Evolutionary conservation across 2,888 invertebrate species (phyloP).

Genomic region (Rhyacophila evoluta): DNA sequence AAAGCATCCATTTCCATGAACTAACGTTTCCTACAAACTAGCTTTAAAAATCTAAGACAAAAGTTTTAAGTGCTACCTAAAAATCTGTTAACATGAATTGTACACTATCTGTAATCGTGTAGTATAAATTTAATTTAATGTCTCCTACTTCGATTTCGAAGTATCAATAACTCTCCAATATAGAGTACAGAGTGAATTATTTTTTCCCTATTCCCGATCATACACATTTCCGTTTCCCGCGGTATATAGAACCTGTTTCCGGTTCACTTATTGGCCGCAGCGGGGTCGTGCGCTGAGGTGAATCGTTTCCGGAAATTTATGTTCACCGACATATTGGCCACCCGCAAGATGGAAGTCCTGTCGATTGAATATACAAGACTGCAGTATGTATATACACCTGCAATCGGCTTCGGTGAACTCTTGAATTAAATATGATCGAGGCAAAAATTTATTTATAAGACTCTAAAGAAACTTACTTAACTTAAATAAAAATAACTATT

Average conservation of each 20-base stretch:
- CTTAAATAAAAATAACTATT: too few relatives aligned
- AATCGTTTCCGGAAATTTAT: constrained; percentile 22
- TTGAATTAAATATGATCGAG: not conserved
- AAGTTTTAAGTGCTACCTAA: too few relatives aligned
- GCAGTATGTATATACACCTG: not conserved
- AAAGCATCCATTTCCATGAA: too few relatives aligned
- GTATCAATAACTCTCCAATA: not conserved
- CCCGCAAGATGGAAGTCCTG: not conserved
- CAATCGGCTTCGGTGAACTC: not conserved
- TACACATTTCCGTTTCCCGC: constrained; percentile 6
- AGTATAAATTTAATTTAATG: too few relatives aligned
- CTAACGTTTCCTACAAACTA: too few relatives aligned
- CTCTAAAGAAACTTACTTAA: too few relatives aligned
- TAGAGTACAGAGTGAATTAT: not conserved
- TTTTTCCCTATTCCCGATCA: not conserved
- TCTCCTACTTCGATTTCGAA: too few relatives aligned
- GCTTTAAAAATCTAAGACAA: too few relatives aligned
- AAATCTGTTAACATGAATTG: too few relatives aligned
- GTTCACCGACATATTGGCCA: constrained; percentile 8
- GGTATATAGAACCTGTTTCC: not conserved
- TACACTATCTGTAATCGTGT: too few relatives aligned
- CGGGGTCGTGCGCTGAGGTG: constrained; percentile 24
- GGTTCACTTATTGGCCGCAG: constrained; percentile 19
- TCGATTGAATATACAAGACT: constrained; percentile 3
- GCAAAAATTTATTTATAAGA: too few relatives aligned